Evolutionary conservation across 2,113 vertebrate genomes (phyloP).

Genomic region (Panthera uncia): DNA sequence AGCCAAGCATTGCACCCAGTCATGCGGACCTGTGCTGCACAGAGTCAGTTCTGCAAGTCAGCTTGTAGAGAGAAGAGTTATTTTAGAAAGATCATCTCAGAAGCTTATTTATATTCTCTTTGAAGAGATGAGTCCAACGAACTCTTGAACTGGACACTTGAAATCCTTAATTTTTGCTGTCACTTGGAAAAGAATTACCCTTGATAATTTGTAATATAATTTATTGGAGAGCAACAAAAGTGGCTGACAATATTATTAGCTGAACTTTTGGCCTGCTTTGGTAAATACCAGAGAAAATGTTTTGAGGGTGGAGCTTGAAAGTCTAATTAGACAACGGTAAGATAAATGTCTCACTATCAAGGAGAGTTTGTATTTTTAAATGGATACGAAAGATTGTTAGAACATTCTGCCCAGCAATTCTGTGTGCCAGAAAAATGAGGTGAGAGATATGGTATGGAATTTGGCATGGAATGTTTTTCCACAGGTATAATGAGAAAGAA

Average conservation of each 20-base stretch:
- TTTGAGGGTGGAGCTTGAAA: not conserved
- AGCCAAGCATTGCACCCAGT: not conserved
- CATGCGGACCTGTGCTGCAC: not conserved
- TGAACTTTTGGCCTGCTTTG: not conserved
- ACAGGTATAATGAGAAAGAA: not conserved
- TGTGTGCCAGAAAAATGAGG: not conserved
- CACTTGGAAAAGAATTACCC: not conserved
- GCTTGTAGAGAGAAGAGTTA: not conserved
- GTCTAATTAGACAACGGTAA: not conserved
- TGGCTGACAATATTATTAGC: not conserved
- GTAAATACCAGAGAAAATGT: not conserved
- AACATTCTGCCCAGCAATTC: not conserved
- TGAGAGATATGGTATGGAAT: not conserved
- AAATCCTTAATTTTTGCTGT: not conserved
- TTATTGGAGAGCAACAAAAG: not conserved
- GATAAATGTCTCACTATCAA: not conserved
- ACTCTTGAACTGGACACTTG: constrained; percentile 8
- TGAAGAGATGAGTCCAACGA: not conserved
- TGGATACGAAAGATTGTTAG: not conserved
- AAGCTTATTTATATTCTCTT: not conserved
- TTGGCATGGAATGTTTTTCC: not conserved
- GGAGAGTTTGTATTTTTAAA: not conserved
- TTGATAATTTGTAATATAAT: not conserved
- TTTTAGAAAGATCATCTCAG: constrained; percentile 34
- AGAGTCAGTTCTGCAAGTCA: not conserved